phyloP scores from a whole-genome alignment of 2,888 invertebrate species.

The Tetropium fuscum region DNA sequence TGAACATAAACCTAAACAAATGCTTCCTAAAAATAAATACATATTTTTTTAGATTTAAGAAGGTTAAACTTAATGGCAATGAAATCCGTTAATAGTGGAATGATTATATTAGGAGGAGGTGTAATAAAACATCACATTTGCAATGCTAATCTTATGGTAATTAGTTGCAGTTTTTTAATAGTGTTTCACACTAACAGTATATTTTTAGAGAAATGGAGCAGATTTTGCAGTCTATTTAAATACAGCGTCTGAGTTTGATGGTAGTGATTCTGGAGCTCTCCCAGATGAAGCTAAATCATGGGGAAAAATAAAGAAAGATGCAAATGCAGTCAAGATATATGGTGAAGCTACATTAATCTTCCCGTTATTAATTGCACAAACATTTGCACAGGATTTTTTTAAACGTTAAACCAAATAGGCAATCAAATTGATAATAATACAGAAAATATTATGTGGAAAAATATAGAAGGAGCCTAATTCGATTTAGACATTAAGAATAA shows the following conservation, averaged over 20 bases:
- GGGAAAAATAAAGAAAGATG: constrained; percentile 95
- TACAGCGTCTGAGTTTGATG: constrained; percentile 96
- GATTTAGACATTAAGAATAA: no score
- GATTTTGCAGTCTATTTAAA: constrained; percentile 96
- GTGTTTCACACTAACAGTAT: no score
- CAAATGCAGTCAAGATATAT: constrained; percentile 92
- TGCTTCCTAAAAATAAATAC: not conserved
- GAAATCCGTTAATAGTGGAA: constrained; percentile 92
- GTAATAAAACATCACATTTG: constrained; percentile 99
- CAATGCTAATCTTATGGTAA: constrained; percentile 98
- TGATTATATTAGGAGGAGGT: constrained; percentile 97
- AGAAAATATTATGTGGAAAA: not conserved
- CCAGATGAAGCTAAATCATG: constrained; percentile 99
- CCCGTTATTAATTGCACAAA: constrained; percentile 94
- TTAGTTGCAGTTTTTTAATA: no score
- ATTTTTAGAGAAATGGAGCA: constrained; percentile 88
- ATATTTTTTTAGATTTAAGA: constrained; percentile 76
- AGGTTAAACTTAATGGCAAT: constrained; percentile 95
- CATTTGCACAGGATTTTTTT: constrained; percentile 81
- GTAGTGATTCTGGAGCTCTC: constrained; percentile 96
- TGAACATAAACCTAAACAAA: no score
- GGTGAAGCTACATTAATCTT: constrained; percentile 95
- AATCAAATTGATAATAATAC: not conserved
- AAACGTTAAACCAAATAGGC: constrained; percentile 12
- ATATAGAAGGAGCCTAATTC: no score